phyloP scores from a whole-genome alignment of 2,888 invertebrate genomes.

The Adelphocoris suturalis region DNA sequence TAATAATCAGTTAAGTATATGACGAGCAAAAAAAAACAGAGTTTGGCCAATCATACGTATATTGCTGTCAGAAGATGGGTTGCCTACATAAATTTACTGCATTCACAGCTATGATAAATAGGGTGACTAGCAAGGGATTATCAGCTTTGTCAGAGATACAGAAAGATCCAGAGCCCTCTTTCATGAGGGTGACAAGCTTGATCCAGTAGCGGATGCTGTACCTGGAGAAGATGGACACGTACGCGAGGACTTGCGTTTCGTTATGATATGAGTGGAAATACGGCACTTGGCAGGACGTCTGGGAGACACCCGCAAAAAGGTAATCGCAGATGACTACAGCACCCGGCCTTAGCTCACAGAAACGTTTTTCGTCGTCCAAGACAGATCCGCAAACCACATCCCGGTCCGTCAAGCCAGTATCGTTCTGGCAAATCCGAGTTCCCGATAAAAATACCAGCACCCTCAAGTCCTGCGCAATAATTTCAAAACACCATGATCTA shows the following conservation, averaged over 20 bases:
- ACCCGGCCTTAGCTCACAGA: background rate
- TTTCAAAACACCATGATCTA: too few species aligned
- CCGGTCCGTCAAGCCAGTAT: background rate
- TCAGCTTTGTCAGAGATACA: background rate
- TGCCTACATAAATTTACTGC: too few species aligned
- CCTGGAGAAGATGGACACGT: background rate
- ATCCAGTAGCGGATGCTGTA: background rate
- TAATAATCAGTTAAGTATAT: too few species aligned
- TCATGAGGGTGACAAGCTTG: background rate
- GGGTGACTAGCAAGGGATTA: background rate
- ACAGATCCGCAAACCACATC: background rate
- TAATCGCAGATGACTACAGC: background rate
- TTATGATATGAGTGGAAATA: background rate
- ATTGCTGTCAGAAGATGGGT: too few species aligned
- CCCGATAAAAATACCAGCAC: background rate
- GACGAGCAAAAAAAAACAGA: too few species aligned
- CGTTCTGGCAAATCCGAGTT: background rate
- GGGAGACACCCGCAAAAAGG: background rate
- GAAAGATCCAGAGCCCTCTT: background rate
- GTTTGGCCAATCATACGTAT: too few species aligned
- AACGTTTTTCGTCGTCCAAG: background rate
- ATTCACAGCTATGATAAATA: background rate
- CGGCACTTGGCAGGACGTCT: background rate
- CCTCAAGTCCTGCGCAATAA: background rate
- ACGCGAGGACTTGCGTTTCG: background rate